Evolutionary conservation across 2,888 invertebrate genomes (phyloP), one percentile per base, ranked within the genome.

Genomic region (Calameuta idolon): DNA sequence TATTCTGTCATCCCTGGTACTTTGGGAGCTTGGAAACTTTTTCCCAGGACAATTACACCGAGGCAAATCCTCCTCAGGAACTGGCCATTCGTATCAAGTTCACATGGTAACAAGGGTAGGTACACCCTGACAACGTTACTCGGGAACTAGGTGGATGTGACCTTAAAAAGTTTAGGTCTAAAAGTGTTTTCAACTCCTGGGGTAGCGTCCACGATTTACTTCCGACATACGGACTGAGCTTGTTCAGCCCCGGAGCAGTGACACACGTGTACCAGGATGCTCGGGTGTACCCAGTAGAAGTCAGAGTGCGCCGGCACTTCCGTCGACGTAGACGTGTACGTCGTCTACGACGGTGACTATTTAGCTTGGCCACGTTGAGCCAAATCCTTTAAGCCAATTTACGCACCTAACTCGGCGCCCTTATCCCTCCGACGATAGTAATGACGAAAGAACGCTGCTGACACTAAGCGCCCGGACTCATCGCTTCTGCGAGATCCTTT

Each of bases 361-460:
- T 55, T 23, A 55, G 55, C 55, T 55, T 55, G 55, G 55, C 31
- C 71, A 31, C 71, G 71, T 9, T 12, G 33, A 81, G 80, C 81
- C 80, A 89, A 91, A 90, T 91, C 90, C 88, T 84, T 89, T 90
- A 90, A 91, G 90, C 90, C 90, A 90, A 90, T 91, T 91, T 90
- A 87, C 88, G 87, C 85, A 85, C 85, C 85, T 84, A 87, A 88
- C 88, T 86, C 81, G 85, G 81, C 79, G 79, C 76, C 69, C 73
- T 69, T 77, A 33, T 40, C 77, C 75, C 81, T 71, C 71, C 31
- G 71, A 71, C 71, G 71, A 33, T 71, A 71, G 69, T 82, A 82
- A 81, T 78, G 82, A 82, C 80, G 81, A 79, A 83, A 81, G 81
- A 81, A 81, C 78, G 77, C 69, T 23, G 55, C 23, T 55, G 55